Conservation (phyloP, 2,113 vertebrate genomes). For the Oreotrochilus melanogaster region DNA sequence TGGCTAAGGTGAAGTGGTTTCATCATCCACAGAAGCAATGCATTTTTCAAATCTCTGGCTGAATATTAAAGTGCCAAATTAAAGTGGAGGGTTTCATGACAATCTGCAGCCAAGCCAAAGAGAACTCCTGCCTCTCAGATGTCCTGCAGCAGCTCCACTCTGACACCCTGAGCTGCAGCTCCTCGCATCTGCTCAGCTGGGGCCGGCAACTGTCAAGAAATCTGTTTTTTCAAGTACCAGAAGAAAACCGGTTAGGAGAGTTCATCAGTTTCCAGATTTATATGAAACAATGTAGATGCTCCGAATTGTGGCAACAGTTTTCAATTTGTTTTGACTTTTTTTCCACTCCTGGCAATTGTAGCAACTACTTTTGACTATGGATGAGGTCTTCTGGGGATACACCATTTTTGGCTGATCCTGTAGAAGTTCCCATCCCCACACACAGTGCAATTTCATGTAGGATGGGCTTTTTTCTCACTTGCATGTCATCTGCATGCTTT, state of each 20-base stretch:
- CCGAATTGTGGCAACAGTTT: neutral
- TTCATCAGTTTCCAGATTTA: neutral
- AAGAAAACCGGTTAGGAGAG: neutral
- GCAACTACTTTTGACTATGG: accelerated
- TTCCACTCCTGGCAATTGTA: neutral
- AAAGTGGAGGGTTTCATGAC: neutral
- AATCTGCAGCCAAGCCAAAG: neutral
- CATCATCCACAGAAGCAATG: slow-evolving; percentile 39
- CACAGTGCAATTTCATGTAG: neutral
- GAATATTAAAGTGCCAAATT: slow-evolving; percentile 35
- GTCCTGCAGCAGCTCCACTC: neutral
- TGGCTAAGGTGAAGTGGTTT: slow-evolving; percentile 50
- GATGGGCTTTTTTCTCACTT: neutral
- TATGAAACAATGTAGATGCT: neutral
- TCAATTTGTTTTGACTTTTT: neutral
- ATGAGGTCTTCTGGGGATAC: neutral
- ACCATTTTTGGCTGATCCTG: neutral
- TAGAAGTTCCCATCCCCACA: neutral
- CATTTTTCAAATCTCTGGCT: slow-evolving; percentile 47
- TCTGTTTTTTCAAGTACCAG: neutral
- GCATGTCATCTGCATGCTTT: accelerated
- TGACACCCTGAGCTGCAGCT: neutral
- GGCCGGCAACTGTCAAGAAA: neutral
- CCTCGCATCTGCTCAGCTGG: neutral
- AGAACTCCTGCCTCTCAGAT: neutral